Evolutionary conservation across 2,888 invertebrate genomes (phyloP).

Genomic region (Anaspis maculata): DNA sequence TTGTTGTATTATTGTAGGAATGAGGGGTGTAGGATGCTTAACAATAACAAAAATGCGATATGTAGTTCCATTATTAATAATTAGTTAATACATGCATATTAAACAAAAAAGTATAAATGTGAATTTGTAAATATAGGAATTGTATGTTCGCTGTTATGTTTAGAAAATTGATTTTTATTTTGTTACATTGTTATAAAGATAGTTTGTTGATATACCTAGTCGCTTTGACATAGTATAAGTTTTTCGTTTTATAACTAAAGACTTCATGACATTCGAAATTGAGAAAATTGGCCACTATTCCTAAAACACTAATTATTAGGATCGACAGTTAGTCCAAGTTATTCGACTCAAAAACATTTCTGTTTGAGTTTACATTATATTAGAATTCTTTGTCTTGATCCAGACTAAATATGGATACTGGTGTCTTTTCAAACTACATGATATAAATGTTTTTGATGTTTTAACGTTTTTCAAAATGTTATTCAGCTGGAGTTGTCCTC

Average conservation of each 20-base stretch:
- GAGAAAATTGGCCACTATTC: background rate
- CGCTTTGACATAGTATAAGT: slow-evolving; percentile 10
- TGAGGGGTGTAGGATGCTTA: slow-evolving; percentile 11
- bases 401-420: no score
- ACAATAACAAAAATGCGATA: slow-evolving; percentile 5
- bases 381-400: no score
- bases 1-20: slow-evolving; percentile 14
- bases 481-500: slow-evolving; percentile 8
- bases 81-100: no score
- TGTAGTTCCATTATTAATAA: slow-evolving; percentile 7
- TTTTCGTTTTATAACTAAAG: slow-evolving; percentile 2
- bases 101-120: slow-evolving; percentile 23
- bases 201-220: slow-evolving; percentile 9
- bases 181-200: slow-evolving; percentile 13
- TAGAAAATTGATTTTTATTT: slow-evolving; percentile 19
- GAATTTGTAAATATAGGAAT: slow-evolving; percentile 32
- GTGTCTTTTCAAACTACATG: background rate
- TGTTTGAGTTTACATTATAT: no score
- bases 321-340: no score
- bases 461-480: background rate
- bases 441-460: no score
- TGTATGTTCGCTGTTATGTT: slow-evolving; percentile 27
- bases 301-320: no score
- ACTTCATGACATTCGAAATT: background rate
- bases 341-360: no score